These are phyloP conservation scores for Lasioglossum pauxillum DNA, from an alignment of 2,888 invertebrate genomes.

Conservation along the genomic window DNA sequence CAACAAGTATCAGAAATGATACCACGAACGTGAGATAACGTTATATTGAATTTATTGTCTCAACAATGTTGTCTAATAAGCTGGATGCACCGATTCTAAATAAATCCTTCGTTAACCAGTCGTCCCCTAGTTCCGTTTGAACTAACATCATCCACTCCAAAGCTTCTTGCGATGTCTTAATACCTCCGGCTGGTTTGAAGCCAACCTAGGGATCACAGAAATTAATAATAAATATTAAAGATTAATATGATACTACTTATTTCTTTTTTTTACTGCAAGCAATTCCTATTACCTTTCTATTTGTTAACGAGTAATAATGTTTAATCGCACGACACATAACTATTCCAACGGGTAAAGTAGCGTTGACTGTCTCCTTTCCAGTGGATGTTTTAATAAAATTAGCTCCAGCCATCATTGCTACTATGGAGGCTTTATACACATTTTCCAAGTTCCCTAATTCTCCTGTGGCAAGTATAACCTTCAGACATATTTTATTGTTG, in stretches of 20 bases:
- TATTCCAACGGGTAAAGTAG: slow-evolving; percentile 95
- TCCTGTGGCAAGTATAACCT: slow-evolving; percentile 97
- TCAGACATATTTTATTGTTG: slow-evolving; percentile 90
- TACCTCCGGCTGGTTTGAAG: slow-evolving; percentile 99
- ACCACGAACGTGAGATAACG: background rate
- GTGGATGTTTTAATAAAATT: slow-evolving; percentile 99
- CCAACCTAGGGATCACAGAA: slow-evolving; percentile 89
- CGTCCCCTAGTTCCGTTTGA: slow-evolving; percentile 92
- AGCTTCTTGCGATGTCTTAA: slow-evolving; percentile 93
- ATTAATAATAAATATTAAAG: background rate
- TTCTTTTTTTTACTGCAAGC: slow-evolving; percentile 8
- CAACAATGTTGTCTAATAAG: slow-evolving; percentile 91
- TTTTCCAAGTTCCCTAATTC: slow-evolving; percentile 94
- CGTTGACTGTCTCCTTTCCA: slow-evolving; percentile 97
- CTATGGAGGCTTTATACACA: slow-evolving; percentile 94
- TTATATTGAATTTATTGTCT: slow-evolving; percentile 24
- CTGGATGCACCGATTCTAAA: slow-evolving; percentile 98
- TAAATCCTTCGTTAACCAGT: slow-evolving; percentile 92
- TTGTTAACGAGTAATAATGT: slow-evolving; percentile 90
- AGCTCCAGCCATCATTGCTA: slow-evolving; percentile 97
- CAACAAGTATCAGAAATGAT: background rate
- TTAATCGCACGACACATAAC: slow-evolving; percentile 98
- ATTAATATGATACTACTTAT: background rate
- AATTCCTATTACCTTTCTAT: slow-evolving; percentile 86
- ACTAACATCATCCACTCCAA: slow-evolving; percentile 94